Percentiles rank a stretch among this genome's conserved stretches.
phyloP scores from a whole-genome alignment of 2,113 vertebrate genomes.

The Thinocorus orbignyianus region DNA sequence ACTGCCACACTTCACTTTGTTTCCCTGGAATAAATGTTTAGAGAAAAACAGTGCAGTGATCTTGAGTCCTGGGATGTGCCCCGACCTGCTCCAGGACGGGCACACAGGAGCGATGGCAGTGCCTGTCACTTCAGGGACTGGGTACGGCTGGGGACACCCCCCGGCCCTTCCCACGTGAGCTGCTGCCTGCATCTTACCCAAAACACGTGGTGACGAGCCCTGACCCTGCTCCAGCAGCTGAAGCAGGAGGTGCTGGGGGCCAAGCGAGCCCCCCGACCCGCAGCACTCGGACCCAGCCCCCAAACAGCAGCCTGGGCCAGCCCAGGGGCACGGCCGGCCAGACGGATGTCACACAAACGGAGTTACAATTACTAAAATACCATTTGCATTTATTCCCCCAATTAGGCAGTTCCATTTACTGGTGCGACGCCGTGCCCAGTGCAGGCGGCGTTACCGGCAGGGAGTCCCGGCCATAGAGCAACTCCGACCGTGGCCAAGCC shows the following conservation, averaged over 20 bases:
- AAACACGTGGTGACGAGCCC: not conserved
- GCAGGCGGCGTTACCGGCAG: not conserved
- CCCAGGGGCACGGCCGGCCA: rapidly evolving
- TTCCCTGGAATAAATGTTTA: not conserved
- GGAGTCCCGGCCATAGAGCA: not conserved
- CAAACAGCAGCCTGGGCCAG: not conserved
- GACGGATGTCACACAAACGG: not conserved
- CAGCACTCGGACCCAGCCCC: not conserved
- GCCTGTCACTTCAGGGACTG: not conserved
- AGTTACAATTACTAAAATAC: slow-evolving; percentile 13
- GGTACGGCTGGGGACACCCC: not conserved
- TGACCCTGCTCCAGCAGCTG: not conserved
- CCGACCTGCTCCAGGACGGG: not conserved
- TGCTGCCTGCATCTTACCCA: not conserved
- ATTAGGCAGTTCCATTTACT: not conserved
- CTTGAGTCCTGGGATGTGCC: not conserved
- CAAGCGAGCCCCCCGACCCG: not conserved
- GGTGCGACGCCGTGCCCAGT: not conserved
- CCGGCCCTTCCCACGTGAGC: rapidly evolving
- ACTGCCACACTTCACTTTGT: not conserved
- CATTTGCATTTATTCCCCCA: slow-evolving; percentile 52
- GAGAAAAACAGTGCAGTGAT: not conserved
- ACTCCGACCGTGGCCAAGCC: not conserved
- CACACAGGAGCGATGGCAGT: not conserved
- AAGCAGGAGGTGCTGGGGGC: not conserved